phyloP scores from a whole-genome alignment of 2,797 vertebrate species.

The Pangasius sanitwongsei region DNA sequence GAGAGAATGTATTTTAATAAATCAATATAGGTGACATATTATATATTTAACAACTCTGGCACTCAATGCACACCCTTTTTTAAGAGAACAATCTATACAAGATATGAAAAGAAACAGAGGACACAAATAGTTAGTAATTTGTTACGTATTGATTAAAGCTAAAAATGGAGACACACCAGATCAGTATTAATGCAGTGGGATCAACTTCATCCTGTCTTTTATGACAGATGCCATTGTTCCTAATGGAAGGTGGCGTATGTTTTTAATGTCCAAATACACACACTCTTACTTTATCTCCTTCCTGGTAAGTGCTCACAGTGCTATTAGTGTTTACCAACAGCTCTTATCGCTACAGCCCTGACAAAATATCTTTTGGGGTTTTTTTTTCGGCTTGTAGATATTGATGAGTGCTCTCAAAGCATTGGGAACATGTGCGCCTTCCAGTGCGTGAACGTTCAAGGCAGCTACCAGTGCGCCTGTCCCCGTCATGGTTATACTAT shows the following conservation, averaged over 20 bases:
- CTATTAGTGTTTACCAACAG: conserved; percentile 9
- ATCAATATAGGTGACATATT: conserved; percentile 39
- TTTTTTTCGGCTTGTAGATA: conserved; percentile 75
- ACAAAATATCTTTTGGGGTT: neutral
- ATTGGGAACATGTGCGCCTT: conserved; percentile 87
- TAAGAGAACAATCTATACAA: neutral
- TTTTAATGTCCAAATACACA: conserved; percentile 7
- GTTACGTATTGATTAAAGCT: conserved; percentile 44
- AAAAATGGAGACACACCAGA: conserved; percentile 28
- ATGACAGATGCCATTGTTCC: conserved; percentile 21
- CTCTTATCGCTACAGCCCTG: neutral
- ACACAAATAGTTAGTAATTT: neutral
- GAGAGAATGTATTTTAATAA: conserved; percentile 28
- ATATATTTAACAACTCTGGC: conserved; percentile 3
- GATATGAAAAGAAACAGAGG: neutral
- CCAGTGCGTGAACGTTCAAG: conserved; percentile 88
- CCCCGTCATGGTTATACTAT: conserved; percentile 86
- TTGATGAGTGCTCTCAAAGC: conserved; percentile 89
- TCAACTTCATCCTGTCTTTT: conserved; percentile 40
- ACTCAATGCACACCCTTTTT: neutral
- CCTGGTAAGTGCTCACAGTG: neutral
- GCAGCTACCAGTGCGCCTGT: conserved; percentile 91
- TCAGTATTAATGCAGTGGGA: conserved; percentile 46
- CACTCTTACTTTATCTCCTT: neutral
- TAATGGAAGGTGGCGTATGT: conserved; percentile 7